phyloP scores from a whole-genome alignment of 2,888 invertebrate genomes.

The Orthosia incerta region DNA sequence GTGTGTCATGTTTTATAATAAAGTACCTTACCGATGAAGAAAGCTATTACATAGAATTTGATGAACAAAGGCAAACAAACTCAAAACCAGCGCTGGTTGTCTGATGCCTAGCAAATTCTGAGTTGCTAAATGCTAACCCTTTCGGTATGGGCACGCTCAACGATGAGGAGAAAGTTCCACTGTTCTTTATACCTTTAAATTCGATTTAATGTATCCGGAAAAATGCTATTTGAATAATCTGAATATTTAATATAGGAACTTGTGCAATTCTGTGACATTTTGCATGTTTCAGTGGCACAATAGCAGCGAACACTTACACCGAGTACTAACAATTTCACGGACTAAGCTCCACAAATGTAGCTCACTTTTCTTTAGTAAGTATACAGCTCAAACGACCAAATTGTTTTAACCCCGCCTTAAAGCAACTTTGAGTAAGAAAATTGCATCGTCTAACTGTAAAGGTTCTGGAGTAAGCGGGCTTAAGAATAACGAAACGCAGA shows the following conservation, averaged over 20 bases:
- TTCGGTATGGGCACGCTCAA: too few species aligned
- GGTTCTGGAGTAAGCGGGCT: conserved; percentile 40
- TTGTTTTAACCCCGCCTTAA: conserved; percentile 58
- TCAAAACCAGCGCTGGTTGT: too few species aligned
- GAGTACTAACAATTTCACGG: conserved; percentile 50
- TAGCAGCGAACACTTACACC: conserved; percentile 36
- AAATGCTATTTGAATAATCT: neutral
- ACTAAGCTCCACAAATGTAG: conserved; percentile 49
- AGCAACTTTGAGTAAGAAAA: conserved; percentile 55
- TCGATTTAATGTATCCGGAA: neutral
- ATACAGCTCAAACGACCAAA: conserved; percentile 57
- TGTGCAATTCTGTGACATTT: conserved; percentile 14
- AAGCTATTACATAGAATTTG: neutral
- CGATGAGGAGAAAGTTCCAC: too few species aligned
- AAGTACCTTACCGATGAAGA: neutral
- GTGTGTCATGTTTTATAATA: neutral
- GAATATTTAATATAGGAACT: neutral
- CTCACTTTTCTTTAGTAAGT: conserved; percentile 50
- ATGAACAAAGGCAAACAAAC: neutral
- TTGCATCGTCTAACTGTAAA: conserved; percentile 48
- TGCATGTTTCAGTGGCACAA: conserved; percentile 24
- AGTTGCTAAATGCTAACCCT: too few species aligned
- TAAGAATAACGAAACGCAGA: conserved; percentile 41
- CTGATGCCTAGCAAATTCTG: too few species aligned
- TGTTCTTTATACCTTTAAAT: neutral